Percentiles rank a stretch among this genome's conserved stretches.
phyloP scores from a whole-genome alignment of 2,888 invertebrate species.

The Hydraecia micacea region DNA sequence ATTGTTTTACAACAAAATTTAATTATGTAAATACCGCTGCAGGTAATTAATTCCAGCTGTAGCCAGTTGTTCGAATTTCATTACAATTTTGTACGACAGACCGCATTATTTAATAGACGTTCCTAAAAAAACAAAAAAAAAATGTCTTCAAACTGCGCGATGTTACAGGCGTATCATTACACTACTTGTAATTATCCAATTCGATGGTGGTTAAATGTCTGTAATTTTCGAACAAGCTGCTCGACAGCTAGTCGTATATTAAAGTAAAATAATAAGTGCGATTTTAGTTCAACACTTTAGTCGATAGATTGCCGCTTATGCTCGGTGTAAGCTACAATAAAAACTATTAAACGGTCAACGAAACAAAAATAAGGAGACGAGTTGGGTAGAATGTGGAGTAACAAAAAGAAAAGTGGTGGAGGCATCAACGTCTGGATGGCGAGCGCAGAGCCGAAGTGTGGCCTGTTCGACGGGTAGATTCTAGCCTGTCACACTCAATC shows the following conservation, averaged over 20 bases:
- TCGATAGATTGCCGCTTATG: constrained; percentile 66
- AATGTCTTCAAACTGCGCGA: constrained; percentile 77
- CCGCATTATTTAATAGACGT: constrained; percentile 71
- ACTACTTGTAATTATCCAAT: constrained; percentile 84
- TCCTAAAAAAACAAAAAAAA: constrained; percentile 70
- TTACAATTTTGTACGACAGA: constrained; percentile 72
- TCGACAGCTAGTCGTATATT: constrained; percentile 73
- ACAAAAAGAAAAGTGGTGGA: constrained; percentile 57
- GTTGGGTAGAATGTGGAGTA: constrained; percentile 67
- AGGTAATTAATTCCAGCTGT: constrained; percentile 65
- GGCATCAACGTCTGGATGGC: constrained; percentile 43
- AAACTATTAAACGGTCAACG: constrained; percentile 65
- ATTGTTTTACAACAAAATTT: constrained; percentile 56
- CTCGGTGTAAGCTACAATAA: constrained; percentile 60
- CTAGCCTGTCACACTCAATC: constrained; percentile 71
- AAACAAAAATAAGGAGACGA: constrained; percentile 67
- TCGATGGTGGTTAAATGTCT: constrained; percentile 81
- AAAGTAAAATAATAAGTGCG: constrained; percentile 80
- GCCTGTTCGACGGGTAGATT: constrained; percentile 57
- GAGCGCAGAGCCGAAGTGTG: constrained; percentile 58
- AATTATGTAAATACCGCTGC: constrained; percentile 67
- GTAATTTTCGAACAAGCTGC: constrained; percentile 81
- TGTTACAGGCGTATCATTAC: constrained; percentile 79
- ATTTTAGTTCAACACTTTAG: constrained; percentile 78
- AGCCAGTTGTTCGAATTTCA: constrained; percentile 73